Percentiles rank a stretch among this genome's conserved stretches.
Evolutionary conservation across 2,113 vertebrate genomes (phyloP).

Genomic region (Podarcis cretensis): DNA sequence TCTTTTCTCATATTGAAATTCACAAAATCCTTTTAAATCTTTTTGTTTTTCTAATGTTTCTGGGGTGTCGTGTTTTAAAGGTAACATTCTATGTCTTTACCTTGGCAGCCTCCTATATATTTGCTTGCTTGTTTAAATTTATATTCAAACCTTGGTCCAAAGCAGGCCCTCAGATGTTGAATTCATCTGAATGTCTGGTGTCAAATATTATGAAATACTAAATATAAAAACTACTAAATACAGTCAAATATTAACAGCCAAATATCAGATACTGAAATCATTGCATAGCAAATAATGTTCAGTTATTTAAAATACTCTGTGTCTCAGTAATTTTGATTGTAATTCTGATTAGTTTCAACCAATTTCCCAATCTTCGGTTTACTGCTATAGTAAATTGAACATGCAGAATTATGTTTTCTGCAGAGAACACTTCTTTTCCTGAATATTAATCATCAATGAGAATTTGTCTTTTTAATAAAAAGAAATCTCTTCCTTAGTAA

Average conservation of each 20-base stretch:
- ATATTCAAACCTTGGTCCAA: not conserved
- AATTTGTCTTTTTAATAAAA: conserved; percentile 27
- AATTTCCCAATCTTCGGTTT: not conserved
- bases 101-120: too few species aligned
- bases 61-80: too few species aligned
- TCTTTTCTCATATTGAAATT: too few species aligned
- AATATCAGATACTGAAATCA: not conserved
- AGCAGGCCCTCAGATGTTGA: not conserved
- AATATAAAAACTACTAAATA: not conserved
- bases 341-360: not conserved
- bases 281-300: not conserved
- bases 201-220: not conserved
- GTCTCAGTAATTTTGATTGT: not conserved
- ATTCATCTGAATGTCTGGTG: not conserved
- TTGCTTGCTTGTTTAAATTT: not conserved
- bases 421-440: not conserved
- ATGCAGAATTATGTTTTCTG: conserved; percentile 14
- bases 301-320: not conserved
- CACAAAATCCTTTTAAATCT: too few species aligned
- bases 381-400: conserved; percentile 6
- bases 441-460: not conserved
- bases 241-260: not conserved
- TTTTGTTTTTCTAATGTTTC: too few species aligned
- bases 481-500: conserved; percentile 3
- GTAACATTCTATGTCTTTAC: too few species aligned